Evolutionary conservation across 2,113 vertebrate genomes (phyloP).

Genomic region (Promerops cafer): DNA sequence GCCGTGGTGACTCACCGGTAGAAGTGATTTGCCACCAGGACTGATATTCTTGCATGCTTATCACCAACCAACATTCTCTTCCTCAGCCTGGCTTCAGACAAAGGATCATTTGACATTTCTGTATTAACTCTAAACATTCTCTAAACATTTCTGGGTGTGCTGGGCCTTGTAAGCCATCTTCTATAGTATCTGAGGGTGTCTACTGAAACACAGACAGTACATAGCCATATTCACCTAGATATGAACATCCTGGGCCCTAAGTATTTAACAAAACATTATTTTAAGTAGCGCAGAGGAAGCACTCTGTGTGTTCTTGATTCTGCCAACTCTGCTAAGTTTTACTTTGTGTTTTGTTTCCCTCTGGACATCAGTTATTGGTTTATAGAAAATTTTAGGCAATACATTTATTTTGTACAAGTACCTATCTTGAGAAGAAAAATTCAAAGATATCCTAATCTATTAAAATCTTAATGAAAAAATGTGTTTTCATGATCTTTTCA

Average conservation of each 20-base stretch:
- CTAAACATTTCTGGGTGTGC: neutral
- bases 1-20: neutral
- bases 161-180: neutral
- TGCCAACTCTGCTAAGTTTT: neutral
- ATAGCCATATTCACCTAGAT: neutral
- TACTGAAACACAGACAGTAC: neutral
- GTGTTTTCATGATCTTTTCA: neutral
- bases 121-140: neutral
- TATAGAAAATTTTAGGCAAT: neutral
- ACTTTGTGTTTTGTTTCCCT: neutral
- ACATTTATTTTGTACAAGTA: neutral
- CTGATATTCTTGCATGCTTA: conserved; percentile 18
- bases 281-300: neutral
- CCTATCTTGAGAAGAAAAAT: neutral
- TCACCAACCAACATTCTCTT: conserved; percentile 30
- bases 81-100: conserved; percentile 22
- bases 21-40: neutral
- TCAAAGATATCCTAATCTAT: neutral
- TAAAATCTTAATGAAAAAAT: neutral
- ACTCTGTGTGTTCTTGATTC: neutral
- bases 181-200: neutral
- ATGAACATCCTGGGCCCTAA: neutral
- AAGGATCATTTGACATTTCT: neutral
- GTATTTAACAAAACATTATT: neutral
- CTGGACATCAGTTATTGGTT: neutral